Evolutionary conservation across 2,797 vertebrate species (phyloP), one percentile per base, ranked within the genome.

Genomic region (Babyrousa celebensis): DNA sequence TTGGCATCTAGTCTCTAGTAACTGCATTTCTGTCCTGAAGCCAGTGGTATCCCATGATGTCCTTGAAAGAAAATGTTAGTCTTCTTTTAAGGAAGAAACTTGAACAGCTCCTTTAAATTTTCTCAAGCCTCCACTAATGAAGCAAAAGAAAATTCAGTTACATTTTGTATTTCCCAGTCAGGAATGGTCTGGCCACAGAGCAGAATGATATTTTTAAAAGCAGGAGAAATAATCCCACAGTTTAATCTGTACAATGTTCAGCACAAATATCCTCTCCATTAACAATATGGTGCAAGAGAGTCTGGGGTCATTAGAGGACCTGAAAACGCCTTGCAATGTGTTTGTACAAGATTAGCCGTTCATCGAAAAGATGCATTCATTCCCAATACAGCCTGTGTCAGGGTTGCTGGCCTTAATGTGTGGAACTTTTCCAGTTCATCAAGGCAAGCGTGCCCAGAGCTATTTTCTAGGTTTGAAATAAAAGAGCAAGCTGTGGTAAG

Each of bases 381-480:
- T 95, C 87, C 90, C 2, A 0, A 54, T 48, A 72, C 29, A 91
- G 93, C 89, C 86, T 97, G 36, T 96, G 96, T 96, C 79, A 48
- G 94, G 48, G 96, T 95, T 75, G 65, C 85, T 97, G 89, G 95
- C 96, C 95, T 96, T 97, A 72, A 27, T 29, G 77, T 80, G 87
- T 97, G 97, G 95, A 96, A 95, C 85, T 91, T 97, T 96, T 97
- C 97, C 97, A 98, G 93, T 97, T 97, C 89, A 84, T 97, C 93
- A 96, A 95, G 96, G 89, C 84, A 92, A 96, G 96, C 70, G 1
- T 83, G 96, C 94, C 96, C 93, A 95, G 91, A 97, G 96, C 96
- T 96, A 80, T 98, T 97, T 97, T 96, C 93, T 80, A 62, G 87
- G 54, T 89, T 96, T 92, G 82, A 96, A 97, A 97, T 96, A 84